phyloP scores from a whole-genome alignment of 2,888 invertebrate genomes.

The Andrena minutula region DNA sequence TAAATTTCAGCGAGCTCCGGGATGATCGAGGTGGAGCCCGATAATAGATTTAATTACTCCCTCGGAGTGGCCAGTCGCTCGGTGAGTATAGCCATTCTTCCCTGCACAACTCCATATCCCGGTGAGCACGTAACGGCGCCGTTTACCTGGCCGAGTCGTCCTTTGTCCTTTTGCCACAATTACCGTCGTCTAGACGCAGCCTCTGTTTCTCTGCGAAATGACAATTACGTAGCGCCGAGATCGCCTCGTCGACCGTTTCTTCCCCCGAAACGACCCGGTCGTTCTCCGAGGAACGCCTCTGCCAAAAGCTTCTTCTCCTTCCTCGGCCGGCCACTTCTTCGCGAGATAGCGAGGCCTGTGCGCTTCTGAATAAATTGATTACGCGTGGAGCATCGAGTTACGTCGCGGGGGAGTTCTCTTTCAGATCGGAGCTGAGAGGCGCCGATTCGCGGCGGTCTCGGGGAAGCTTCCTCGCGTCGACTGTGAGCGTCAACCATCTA shows the following conservation, averaged over 20 bases:
- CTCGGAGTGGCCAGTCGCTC: constrained; percentile 30
- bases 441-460: no score
- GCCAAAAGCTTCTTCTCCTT: constrained; percentile 19
- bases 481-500: constrained; percentile 18
- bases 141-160: constrained; percentile 63
- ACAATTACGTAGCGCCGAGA: constrained; percentile 76
- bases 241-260: constrained; percentile 59
- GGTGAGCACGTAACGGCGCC: constrained; percentile 50
- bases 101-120: constrained; percentile 26
- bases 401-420: background rate
- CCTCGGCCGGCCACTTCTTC: background rate
- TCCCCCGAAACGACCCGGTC: constrained; percentile 51
- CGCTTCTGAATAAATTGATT: constrained; percentile 10
- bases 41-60: constrained; percentile 71
- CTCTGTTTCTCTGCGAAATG: constrained; percentile 73
- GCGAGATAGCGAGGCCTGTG: background rate
- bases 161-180: constrained; percentile 75
- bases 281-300: constrained; percentile 34
- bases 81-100: constrained; percentile 13
- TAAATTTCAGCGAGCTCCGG: constrained; percentile 21
- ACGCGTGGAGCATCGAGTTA: background rate
- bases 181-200: constrained; percentile 79
- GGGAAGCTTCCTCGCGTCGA: no score
- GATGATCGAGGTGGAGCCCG: constrained; percentile 40
- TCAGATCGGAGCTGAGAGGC: no score